Percentiles rank a stretch among this genome's conserved stretches.
Conservation (phyloP, 2,888 invertebrate genomes). For the Matsumyia berberina region DNA sequence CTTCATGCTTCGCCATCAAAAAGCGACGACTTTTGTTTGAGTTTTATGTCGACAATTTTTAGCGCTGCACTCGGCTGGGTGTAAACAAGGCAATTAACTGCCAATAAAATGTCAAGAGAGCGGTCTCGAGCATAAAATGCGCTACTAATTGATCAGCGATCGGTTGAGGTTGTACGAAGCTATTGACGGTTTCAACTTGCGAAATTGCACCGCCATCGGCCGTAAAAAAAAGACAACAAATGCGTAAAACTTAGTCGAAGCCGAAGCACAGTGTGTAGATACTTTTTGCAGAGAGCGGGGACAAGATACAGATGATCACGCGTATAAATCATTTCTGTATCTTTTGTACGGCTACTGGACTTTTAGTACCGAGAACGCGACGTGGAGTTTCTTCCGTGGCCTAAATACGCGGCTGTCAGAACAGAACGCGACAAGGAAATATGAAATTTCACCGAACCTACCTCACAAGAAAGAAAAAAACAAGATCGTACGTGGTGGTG, state of each 20-base stretch:
- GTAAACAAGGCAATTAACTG: conserved; percentile 75
- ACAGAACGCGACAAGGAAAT: conserved; percentile 7
- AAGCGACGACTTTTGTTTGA: conserved; percentile 47
- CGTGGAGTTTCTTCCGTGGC: conserved; percentile 27
- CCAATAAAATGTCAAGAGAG: conserved; percentile 72
- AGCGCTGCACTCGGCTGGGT: conserved; percentile 66
- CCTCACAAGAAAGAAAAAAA: conserved; percentile 47
- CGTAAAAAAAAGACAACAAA: too few species aligned
- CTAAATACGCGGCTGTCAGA: conserved; percentile 17
- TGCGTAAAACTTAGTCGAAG: conserved; percentile 1
- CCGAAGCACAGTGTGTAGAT: neutral
- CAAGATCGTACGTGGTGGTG: conserved; percentile 3
- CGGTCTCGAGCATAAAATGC: conserved; percentile 59
- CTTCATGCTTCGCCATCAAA: too few species aligned
- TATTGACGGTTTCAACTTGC: conserved; percentile 10
- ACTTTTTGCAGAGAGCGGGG: neutral
- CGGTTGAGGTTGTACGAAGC: conserved; percentile 26
- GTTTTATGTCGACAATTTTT: conserved; percentile 49
- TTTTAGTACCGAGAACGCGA: conserved; percentile 19
- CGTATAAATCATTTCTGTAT: conserved; percentile 60
- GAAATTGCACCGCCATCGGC: too few species aligned
- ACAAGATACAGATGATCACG: conserved; percentile 2
- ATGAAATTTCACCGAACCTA: conserved; percentile 54
- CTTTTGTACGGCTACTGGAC: conserved; percentile 55
- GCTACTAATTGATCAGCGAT: conserved; percentile 64